Conservation (phyloP, 2,888 invertebrate genomes). For the Euzophera pinguis region DNA sequence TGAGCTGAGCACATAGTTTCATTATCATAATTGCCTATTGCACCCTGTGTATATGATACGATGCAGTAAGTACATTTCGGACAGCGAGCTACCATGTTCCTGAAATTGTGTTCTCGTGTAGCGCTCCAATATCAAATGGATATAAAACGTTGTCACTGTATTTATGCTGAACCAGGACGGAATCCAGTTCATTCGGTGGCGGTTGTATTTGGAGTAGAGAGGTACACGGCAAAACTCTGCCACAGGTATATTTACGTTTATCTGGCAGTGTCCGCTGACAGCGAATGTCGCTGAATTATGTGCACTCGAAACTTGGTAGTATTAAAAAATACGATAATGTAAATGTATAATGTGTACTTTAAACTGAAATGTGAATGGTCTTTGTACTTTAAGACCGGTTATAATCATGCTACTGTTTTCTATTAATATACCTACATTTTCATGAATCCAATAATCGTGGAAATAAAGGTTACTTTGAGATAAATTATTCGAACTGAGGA, state of each 20-base stretch:
- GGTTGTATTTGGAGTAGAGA: constrained; percentile 2
- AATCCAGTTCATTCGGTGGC: constrained; percentile 3
- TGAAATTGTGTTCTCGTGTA: constrained; percentile 6
- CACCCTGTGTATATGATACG: not conserved
- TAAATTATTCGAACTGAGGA: not conserved
- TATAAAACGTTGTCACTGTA: constrained; percentile 9
- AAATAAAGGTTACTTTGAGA: too few relatives aligned
- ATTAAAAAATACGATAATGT: constrained; percentile 1
- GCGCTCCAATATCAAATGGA: constrained; percentile 3
- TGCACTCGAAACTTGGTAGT: constrained; percentile 9
- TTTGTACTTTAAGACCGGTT: not conserved
- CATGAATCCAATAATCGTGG: not conserved
- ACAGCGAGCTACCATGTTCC: not conserved
- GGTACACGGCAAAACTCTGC: constrained; percentile 7
- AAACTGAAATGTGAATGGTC: not conserved
- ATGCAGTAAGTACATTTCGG: not conserved
- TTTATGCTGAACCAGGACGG: constrained; percentile 5
- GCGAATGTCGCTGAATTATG: not conserved
- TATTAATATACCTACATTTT: not conserved
- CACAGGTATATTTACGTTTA: constrained; percentile 9
- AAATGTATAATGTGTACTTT: not conserved
- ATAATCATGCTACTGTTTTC: not conserved
- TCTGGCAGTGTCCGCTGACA: not conserved
- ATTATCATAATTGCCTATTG: not conserved
- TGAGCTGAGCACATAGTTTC: not conserved